Conservation (phyloP, 2,888 invertebrate species). For the Yponomeuta cagnagella region DNA sequence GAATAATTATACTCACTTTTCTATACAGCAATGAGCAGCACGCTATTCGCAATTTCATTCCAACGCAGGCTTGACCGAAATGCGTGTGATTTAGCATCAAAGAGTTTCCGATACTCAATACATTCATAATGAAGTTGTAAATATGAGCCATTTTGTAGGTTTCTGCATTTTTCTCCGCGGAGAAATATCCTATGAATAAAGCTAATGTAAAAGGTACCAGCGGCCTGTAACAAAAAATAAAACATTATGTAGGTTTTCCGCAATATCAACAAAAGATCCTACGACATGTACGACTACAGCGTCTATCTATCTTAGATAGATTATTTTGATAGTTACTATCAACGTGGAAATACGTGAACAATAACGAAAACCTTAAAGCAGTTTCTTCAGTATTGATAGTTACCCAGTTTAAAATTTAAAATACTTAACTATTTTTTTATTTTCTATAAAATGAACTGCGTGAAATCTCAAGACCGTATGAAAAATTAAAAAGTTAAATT, state of each 20-base stretch:
- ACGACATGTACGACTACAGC: too few relatives aligned
- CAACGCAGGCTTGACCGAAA: constrained; percentile 77
- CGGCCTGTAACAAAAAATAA: constrained; percentile 66
- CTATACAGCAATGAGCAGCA: constrained; percentile 87
- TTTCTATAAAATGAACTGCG: too few relatives aligned
- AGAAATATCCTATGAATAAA: constrained; percentile 79
- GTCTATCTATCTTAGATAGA: too few relatives aligned
- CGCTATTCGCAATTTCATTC: constrained; percentile 86
- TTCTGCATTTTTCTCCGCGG: constrained; percentile 64
- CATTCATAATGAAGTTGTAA: constrained; percentile 78
- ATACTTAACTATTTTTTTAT: too few relatives aligned
- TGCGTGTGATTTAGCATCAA: constrained; percentile 79
- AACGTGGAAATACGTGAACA: too few relatives aligned
- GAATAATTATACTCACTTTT: constrained; percentile 75
- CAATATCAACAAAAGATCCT: too few relatives aligned
- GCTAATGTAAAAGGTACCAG: constrained; percentile 77
- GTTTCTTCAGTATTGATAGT: too few relatives aligned
- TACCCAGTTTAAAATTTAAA: too few relatives aligned
- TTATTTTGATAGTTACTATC: too few relatives aligned
- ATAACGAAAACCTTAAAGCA: too few relatives aligned
- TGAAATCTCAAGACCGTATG: too few relatives aligned
- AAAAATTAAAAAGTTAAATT: too few relatives aligned
- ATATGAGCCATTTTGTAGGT: constrained; percentile 77
- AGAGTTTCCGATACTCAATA: constrained; percentile 73
- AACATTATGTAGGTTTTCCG: not conserved